These are phyloP conservation scores for Dolichopus griseipennis DNA, from an alignment of 2,888 invertebrate genomes.

Conservation along the genomic window DNA sequence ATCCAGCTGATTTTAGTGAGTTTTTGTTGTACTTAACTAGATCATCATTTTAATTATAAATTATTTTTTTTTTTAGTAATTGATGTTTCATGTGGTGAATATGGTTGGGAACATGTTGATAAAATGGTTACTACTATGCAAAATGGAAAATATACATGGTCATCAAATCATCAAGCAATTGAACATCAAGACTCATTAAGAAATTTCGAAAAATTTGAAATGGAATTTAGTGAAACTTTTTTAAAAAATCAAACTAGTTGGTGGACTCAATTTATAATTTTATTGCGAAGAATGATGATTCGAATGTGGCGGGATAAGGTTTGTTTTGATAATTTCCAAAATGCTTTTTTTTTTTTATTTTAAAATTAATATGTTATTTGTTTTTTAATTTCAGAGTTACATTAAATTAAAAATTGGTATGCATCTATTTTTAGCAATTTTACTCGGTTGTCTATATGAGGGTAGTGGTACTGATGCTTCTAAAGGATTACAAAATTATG, in stretches of 20 bases:
- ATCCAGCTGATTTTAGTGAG: conserved; percentile 93
- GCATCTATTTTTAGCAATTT: conserved; percentile 57
- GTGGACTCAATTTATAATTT: conserved; percentile 58
- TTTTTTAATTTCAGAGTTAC: conserved; percentile 51
- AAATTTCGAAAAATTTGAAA: conserved; percentile 33
- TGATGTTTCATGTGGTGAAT: conserved; percentile 73
- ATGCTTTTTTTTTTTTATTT: background rate
- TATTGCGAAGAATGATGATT: conserved; percentile 60
- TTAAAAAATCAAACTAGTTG: conserved; percentile 51
- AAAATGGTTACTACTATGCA: conserved; percentile 60
- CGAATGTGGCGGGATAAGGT: conserved; percentile 70
- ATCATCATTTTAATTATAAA: background rate
- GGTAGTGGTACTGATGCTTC: conserved; percentile 72
- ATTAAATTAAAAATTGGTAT: conserved; percentile 59
- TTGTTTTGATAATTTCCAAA: conserved; percentile 22
- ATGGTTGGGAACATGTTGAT: conserved; percentile 57
- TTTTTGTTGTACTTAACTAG: conserved; percentile 20
- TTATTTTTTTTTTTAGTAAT: conserved; percentile 50
- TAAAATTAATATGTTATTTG: background rate
- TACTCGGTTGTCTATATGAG: conserved; percentile 61
- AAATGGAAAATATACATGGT: conserved; percentile 53
- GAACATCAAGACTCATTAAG: conserved; percentile 7
- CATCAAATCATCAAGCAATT: conserved; percentile 16
- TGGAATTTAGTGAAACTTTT: conserved; percentile 45
- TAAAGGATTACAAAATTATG: conserved; percentile 74